A percentile compares a stretch with the other conserved stretches of the same genome.
Evolutionary conservation across 2,888 invertebrate genomes (phyloP).

Genomic region (Sericinus montela): DNA sequence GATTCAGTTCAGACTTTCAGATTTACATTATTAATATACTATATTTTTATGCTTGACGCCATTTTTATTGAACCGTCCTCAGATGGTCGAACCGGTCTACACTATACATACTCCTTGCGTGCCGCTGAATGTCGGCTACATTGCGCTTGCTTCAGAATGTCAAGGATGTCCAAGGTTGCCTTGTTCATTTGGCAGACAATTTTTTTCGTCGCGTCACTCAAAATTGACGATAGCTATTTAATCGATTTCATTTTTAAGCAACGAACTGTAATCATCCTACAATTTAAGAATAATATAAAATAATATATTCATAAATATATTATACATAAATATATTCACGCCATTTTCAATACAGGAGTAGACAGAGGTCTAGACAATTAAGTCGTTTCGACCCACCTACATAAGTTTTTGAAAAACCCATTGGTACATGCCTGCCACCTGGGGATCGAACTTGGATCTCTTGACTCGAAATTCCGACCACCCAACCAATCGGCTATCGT

Average conservation of each 20-base stretch:
- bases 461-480: no score
- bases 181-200: constrained; percentile 10
- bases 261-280: neutral
- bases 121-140: constrained; percentile 12
- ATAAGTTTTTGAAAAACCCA: no score
- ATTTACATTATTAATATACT: no score
- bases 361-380: no score
- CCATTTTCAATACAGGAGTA: no score
- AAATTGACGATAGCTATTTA: constrained; percentile 7
- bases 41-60: neutral
- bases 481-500: no score
- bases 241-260: constrained; percentile 7
- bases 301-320: no score
- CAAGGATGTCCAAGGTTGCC: constrained; percentile 22
- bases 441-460: no score
- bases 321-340: no score
- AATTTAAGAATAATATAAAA: constrained; percentile 3
- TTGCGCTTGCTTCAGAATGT: constrained; percentile 15
- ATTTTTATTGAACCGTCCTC: constrained; percentile 2
- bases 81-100: constrained; percentile 11
- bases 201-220: constrained; percentile 3
- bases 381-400: no score
- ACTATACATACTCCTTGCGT: constrained; percentile 16
- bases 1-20: no score
- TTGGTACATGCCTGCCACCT: no score